Evolutionary conservation across 2,113 vertebrate genomes (phyloP), one percentile per base, ranked within the genome.

Genomic region (Tachysurus vachellii): DNA sequence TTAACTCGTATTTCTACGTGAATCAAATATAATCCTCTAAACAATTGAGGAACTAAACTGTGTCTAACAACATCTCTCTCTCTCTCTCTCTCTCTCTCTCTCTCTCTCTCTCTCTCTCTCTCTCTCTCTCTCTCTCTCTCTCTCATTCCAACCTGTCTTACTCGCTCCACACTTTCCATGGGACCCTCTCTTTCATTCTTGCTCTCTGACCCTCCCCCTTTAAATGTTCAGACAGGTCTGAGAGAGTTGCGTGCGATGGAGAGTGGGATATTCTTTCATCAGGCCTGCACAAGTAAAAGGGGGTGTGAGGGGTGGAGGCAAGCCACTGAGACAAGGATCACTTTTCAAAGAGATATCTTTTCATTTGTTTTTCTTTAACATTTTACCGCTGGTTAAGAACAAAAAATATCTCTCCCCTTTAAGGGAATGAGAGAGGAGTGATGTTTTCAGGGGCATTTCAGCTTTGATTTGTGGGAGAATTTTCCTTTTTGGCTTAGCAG

Each of bases 331-430:
- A 89, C 86, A 80, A 68, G 62, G 92, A 94, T 95, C 91, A 87
- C 91, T 91, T 95, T 95, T 94, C 93, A 95, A 95, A 94, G 91
- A 14, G 57, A 87, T 89, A 91, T 92, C 92, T 94, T 90, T 94
- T 94, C 86, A 91, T 94, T 95, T 94, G 90, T 94, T 94, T 90
- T 94, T 89, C 89, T 86, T 91, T 68, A 87, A 92, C 86, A 87
- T 92, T 91, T 93, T 92, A 91, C 90, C 88, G 88, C 90, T 91
- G 85, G 91, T 94, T 92, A 87, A 85, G 86, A 90, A 64, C 68
- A 86, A 77, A 84, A 44, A 68, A 89, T 87, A 81, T 9, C 16
- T 26, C 54, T 64, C 64, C 82, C 44, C 56, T 85, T 64, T 47
- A 54, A 36, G 77, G 89, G 89, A 66, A 89, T 80, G 91, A 91